Base-by-base conservation (phyloP, 2,113 vertebrate species). In the Mus pahari region DNA sequence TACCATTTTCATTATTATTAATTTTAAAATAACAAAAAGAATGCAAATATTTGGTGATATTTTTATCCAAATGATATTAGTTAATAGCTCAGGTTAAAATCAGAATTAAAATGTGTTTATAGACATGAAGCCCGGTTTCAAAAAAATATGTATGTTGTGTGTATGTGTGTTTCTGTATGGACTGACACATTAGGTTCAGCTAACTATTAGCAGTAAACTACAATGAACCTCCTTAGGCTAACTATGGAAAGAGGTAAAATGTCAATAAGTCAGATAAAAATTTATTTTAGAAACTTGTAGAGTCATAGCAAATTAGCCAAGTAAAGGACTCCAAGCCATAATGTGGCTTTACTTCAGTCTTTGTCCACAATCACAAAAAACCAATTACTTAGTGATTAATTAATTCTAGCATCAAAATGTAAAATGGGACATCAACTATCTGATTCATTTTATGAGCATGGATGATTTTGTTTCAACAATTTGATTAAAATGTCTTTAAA, bases 351-450 rank as follows among this genome's bases (percentile, higher is more conserved):
- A 77, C 60, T 94, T 60, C 60, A 81, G 53, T 86, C 45, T 81
- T 86, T 93, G 84, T 87, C 50, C 36, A 42, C 10, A 93, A 73
- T 26, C 70, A 84, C 39, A 89, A 60, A 91, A 33, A 92, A 53
- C 22, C 22, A 74, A 19, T 92, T 92, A 48, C 77, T 78, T 9
- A 68, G 28, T 55, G 17, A 83, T 39, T 84, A 74, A 95, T 86
- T 86, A 89, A 68, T 95, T 94, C 64, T 77, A 91, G 14, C 16
- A 92, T 92, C 94, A 96, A 86, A 97, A 89, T 81, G 78, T 24
- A 92, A 12, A 92, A 91, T 81, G 48, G 13, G n/a, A 31, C 31
- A 42, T 66, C 94, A 94, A 94, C 68, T 92, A 36, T 95, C 16
- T 86, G 83, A 64, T 83, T 94, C 78, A 64, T 83, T 64, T 88